These are phyloP conservation scores for Lycophotia porphyrea DNA, from an alignment of 2,888 invertebrate species.

Conservation along the genomic window DNA sequence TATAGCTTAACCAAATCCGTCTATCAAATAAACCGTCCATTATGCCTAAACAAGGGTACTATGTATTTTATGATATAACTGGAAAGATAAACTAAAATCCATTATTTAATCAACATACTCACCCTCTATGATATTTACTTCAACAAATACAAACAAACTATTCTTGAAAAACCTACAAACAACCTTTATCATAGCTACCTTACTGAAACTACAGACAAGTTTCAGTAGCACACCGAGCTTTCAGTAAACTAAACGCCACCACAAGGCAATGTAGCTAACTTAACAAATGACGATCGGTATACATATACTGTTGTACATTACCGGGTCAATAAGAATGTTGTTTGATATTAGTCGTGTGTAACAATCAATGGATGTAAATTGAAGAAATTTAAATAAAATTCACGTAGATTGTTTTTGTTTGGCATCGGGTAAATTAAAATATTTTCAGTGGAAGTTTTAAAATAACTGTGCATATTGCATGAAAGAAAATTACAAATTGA, in stretches of 20 bases:
- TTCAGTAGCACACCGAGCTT: slow-evolving; percentile 78
- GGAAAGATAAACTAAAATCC: background rate
- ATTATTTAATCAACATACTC: slow-evolving; percentile 7
- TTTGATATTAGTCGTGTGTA: background rate
- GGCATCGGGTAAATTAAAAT: slow-evolving; percentile 1
- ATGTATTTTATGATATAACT: background rate
- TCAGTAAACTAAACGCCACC: slow-evolving; percentile 82
- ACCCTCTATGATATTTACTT: slow-evolving; percentile 9
- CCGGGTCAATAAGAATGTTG: background rate
- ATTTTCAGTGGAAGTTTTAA: background rate
- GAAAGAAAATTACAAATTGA: background rate
- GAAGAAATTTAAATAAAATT: background rate
- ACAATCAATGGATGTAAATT: slow-evolving; percentile 13
- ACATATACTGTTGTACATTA: slow-evolving; percentile 19
- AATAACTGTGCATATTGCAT: slow-evolving; percentile 7
- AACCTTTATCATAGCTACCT: slow-evolving; percentile 67
- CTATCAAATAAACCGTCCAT: background rate
- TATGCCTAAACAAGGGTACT: background rate
- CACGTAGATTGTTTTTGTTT: background rate
- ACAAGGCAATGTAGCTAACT: slow-evolving; percentile 65
- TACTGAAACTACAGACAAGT: slow-evolving; percentile 69
- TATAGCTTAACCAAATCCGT: background rate
- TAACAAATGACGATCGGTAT: slow-evolving; percentile 16
- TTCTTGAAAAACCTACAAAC: slow-evolving; percentile 12
- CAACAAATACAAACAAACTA: slow-evolving; percentile 23